phyloP scores from a whole-genome alignment of 2,797 vertebrate species.

The Channa striata region DNA sequence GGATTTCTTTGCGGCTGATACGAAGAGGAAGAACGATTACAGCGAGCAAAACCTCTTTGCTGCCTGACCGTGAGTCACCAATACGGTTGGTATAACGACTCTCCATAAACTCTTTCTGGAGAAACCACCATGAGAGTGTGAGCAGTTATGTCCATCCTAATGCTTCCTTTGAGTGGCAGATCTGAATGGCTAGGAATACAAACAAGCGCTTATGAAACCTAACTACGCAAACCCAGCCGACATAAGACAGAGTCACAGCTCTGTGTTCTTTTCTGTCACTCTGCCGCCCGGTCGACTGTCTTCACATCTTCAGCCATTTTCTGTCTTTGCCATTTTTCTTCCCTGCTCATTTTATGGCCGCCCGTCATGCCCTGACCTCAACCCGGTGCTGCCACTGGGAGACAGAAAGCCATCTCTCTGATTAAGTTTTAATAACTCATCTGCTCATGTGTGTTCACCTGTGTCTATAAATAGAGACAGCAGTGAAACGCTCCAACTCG shows the following conservation, averaged over 20 bases:
- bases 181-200: neutral
- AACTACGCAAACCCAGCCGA: neutral
- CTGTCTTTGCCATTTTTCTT: neutral
- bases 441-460: conserved; percentile 27
- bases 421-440: conserved; percentile 66
- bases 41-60: too few relatives aligned
- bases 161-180: neutral
- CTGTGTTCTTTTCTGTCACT: neutral
- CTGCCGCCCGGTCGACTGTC: neutral
- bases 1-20: too few relatives aligned
- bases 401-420: conserved; percentile 53
- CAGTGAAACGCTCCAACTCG: neutral
- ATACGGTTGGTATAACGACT: too few relatives aligned
- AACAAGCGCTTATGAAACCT: too few relatives aligned
- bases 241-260: neutral
- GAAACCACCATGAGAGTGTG: too few relatives aligned
- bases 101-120: too few relatives aligned
- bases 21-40: too few relatives aligned
- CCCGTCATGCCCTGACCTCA: neutral
- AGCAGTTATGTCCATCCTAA: neutral
- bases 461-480: conserved; percentile 65
- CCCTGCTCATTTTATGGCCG: neutral
- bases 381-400: conserved; percentile 1
- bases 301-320: neutral
- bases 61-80: too few relatives aligned